These are phyloP conservation scores for Pogoniulus pusillus DNA, from an alignment of 2,797 vertebrate genomes.

Conservation along the genomic window DNA sequence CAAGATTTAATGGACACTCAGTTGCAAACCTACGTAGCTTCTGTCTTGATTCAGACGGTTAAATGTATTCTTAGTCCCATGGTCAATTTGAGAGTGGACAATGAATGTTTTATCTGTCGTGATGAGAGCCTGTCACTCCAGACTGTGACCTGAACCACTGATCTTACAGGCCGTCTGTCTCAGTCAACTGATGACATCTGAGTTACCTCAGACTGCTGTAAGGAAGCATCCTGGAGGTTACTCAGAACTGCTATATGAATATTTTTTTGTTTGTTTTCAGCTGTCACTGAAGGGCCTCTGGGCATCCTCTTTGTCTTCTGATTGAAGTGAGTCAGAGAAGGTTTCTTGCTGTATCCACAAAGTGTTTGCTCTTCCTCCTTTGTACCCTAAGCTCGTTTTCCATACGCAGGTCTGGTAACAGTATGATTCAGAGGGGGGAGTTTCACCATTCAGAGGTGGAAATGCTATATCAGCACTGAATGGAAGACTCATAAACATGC, in stretches of 20 bases:
- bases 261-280: neutral
- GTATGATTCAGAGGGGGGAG: neutral
- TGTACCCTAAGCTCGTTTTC: neutral
- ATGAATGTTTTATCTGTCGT: neutral
- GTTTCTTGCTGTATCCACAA: neutral
- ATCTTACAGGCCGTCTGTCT: neutral
- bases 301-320: neutral
- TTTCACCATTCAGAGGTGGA: neutral
- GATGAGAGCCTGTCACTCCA: neutral
- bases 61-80: neutral
- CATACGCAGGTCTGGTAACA: neutral
- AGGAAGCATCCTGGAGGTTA: neutral
- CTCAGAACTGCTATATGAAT: neutral
- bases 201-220: neutral
- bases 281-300: neutral
- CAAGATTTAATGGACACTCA: neutral
- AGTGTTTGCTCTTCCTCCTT: neutral
- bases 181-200: neutral
- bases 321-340: neutral
- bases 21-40: neutral
- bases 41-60: neutral
- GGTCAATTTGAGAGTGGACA: neutral
- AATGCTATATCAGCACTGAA: neutral
- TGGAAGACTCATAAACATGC: neutral
- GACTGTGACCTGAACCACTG: neutral